Conservation (phyloP, 2,113 vertebrate species). For the Phoenicopterus ruber region DNA sequence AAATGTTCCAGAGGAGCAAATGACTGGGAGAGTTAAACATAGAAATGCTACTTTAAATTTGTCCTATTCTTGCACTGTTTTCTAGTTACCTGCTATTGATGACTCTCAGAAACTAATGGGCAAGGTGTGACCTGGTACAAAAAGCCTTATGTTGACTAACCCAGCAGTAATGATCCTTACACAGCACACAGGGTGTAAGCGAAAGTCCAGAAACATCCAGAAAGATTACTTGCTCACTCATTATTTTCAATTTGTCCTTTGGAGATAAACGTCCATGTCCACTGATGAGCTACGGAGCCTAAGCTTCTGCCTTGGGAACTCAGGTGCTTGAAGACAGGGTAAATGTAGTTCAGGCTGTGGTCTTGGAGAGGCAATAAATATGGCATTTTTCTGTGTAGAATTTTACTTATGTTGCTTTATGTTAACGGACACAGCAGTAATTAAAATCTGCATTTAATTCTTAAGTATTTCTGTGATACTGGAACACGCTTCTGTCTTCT, state of each 20-base stretch:
- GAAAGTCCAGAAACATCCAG: neutral
- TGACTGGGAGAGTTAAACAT: neutral
- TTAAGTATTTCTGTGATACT: neutral
- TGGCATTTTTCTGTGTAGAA: neutral
- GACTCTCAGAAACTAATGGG: neutral
- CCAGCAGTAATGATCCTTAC: neutral
- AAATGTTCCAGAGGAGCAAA: neutral
- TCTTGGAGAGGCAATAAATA: neutral
- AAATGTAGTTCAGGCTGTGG: neutral
- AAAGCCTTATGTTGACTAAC: neutral
- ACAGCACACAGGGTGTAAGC: neutral
- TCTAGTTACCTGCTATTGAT: neutral
- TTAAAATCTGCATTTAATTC: neutral
- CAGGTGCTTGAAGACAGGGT: neutral
- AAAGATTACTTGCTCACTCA: neutral
- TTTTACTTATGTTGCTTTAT: neutral
- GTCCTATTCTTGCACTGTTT: neutral
- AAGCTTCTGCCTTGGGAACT: neutral
- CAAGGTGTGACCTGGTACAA: neutral
- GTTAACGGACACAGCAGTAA: neutral
- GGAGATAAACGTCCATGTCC: neutral
- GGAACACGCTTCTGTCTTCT: neutral
- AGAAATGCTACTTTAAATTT: neutral
- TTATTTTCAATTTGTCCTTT: neutral
- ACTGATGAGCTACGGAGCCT: neutral